phyloP scores from a whole-genome alignment of 2,888 invertebrate species.

The Limulus polyphemus region DNA sequence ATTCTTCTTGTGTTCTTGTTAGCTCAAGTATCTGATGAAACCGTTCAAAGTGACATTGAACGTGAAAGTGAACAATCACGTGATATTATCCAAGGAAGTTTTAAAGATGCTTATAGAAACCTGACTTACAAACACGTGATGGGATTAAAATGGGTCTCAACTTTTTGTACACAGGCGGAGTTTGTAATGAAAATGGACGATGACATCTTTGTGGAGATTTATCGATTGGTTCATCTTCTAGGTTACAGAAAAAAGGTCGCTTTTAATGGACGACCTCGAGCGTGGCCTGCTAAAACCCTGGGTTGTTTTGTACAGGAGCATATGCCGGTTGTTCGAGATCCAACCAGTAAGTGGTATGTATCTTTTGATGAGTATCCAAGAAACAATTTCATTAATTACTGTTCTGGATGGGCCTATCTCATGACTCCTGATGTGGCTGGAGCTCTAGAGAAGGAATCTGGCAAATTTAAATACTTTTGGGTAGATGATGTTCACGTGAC shows the following conservation, averaged over 20 bases:
- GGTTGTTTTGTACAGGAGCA: conserved; percentile 18
- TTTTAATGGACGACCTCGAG: too few relatives aligned
- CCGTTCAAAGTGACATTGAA: conserved; percentile 35
- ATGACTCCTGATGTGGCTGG: conserved; percentile 52
- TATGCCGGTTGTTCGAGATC: conserved; percentile 41
- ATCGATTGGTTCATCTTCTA: conserved; percentile 3
- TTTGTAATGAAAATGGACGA: conserved; percentile 64
- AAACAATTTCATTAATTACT: conserved; percentile 54
- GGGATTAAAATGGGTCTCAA: conserved; percentile 62
- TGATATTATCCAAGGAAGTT: conserved; percentile 64
- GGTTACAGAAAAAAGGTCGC: too few relatives aligned
- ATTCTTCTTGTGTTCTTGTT: conserved; percentile 54
- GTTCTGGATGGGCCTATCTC: conserved; percentile 74
- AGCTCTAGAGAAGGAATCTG: conserved; percentile 48
- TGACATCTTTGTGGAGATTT: conserved; percentile 55
- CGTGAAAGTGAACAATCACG: conserved; percentile 44
- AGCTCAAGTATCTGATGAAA: conserved; percentile 43
- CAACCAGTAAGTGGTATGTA: conserved; percentile 68
- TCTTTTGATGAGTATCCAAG: conserved; percentile 50
- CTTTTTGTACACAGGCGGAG: conserved; percentile 54
- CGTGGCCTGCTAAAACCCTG: conserved; percentile 6
- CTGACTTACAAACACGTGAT: conserved; percentile 74
- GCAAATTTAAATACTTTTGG: conserved; percentile 64
- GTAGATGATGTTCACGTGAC: conserved; percentile 81
- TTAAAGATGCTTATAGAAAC: conserved; percentile 62